These are phyloP conservation scores for Trogon melanurus DNA, from an alignment of 2,113 vertebrate genomes.

Conservation along the genomic window DNA sequence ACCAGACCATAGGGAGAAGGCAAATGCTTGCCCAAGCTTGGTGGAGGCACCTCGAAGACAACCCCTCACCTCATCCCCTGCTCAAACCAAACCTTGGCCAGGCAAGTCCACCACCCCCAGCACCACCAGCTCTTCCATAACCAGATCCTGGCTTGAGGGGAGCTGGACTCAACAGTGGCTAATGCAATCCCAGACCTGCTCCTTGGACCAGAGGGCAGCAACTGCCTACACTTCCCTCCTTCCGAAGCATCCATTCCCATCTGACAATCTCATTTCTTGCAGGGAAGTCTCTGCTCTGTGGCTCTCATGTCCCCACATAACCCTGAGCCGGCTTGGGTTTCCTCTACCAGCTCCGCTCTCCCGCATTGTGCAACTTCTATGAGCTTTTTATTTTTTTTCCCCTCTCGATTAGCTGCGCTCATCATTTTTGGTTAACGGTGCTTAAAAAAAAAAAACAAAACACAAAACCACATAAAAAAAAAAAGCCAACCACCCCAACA, in stretches of 20 bases:
- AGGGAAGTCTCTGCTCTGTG: constrained; percentile 31
- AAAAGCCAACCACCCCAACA: background rate
- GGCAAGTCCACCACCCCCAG: background rate
- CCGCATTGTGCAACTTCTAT: background rate
- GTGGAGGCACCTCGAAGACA: background rate
- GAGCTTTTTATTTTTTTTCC: background rate
- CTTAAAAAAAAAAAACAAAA: background rate
- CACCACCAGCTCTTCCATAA: background rate
- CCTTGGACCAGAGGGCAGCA: constrained; percentile 37
- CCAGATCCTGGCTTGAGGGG: background rate
- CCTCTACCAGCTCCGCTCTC: constrained; percentile 25
- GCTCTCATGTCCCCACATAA: constrained; percentile 42
- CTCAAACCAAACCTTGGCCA: background rate
- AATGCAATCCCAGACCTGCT: constrained; percentile 18
- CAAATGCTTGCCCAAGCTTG: background rate
- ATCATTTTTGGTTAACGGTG: background rate
- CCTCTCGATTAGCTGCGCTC: constrained; percentile 19
- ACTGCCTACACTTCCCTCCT: constrained; percentile 26
- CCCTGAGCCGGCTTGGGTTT: constrained; percentile 25
- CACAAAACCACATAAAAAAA: background rate
- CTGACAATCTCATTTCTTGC: constrained; percentile 59
- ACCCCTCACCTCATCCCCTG: background rate
- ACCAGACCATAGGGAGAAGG: background rate
- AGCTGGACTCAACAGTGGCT: background rate
- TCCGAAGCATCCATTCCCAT: constrained; percentile 33